Percentiles rank a stretch among this genome's conserved stretches.
Conservation (phyloP, 1,140 invertebrate species). For the Eubasilissa regina region DNA sequence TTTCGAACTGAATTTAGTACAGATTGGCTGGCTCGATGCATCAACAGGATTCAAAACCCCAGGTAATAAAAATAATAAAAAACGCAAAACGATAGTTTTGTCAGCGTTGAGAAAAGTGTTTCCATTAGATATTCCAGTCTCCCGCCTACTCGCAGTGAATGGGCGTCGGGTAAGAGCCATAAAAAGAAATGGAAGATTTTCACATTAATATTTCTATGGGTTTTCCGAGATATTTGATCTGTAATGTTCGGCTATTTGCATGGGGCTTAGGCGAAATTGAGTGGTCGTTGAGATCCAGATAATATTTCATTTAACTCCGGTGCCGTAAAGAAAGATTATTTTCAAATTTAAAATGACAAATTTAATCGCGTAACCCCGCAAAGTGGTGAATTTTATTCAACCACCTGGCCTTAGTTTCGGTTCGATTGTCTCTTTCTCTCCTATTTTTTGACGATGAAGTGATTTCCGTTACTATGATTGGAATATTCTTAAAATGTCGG, state of each 20-base stretch:
- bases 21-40: too few relatives aligned
- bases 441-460: too few relatives aligned
- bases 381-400: neutral
- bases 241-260: slow-evolving; percentile 19
- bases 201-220: slow-evolving; percentile 30
- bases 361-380: neutral
- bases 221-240: slow-evolving; percentile 23
- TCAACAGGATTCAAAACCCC: too few relatives aligned
- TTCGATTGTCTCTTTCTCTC: too few relatives aligned
- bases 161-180: slow-evolving; percentile 12
- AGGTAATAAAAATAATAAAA: too few relatives aligned
- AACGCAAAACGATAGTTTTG: neutral
- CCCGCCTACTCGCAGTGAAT: slow-evolving; percentile 5
- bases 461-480: too few relatives aligned
- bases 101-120: neutral
- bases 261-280: neutral
- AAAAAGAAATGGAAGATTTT: slow-evolving; percentile 32
- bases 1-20: too few relatives aligned
- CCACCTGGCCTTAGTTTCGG: too few relatives aligned
- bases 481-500: too few relatives aligned
- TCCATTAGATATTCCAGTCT: neutral
- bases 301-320: slow-evolving; percentile 16
- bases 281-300: neutral
- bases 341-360: slow-evolving; percentile 4
- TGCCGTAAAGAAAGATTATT: neutral